These are phyloP conservation scores for Diphyllodes magnificus DNA, from an alignment of 2,113 vertebrate species.

Conservation along the genomic window DNA sequence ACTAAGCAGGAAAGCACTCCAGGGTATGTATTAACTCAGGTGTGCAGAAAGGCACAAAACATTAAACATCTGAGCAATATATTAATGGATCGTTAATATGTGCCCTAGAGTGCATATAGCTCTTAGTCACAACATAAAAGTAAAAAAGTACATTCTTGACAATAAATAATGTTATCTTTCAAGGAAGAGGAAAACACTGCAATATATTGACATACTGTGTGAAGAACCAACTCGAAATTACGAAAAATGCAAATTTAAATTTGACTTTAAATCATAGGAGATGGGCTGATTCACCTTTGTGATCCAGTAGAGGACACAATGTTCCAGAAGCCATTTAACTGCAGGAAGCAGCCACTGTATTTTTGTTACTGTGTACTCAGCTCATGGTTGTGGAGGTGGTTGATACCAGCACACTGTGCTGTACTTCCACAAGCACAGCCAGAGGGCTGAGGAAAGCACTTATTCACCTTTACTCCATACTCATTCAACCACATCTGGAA, in stretches of 20 bases:
- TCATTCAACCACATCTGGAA: neutral
- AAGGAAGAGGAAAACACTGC: neutral
- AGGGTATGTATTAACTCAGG: conserved; percentile 24
- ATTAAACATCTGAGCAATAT: neutral
- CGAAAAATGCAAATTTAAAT: neutral
- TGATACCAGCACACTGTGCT: neutral
- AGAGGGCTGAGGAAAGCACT: neutral
- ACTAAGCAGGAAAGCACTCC: neutral
- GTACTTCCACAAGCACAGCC: neutral
- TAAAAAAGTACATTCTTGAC: neutral
- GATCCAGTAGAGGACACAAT: neutral
- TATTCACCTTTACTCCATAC: neutral
- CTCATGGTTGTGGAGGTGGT: neutral
- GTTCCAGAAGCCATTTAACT: neutral
- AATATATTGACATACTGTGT: neutral
- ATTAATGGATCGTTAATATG: conserved; percentile 7
- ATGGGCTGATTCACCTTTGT: neutral
- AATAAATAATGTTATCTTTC: conserved; percentile 1
- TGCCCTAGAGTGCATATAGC: neutral
- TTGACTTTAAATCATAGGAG: neutral
- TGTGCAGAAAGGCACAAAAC: conserved; percentile 17
- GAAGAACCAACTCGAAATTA: neutral
- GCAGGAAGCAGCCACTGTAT: neutral
- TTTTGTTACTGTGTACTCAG: neutral
- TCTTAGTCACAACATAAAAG: neutral